Evolutionary conservation across 2,113 vertebrate genomes (phyloP), one percentile per base, ranked within the genome.

Genomic region (Strix aluco): DNA sequence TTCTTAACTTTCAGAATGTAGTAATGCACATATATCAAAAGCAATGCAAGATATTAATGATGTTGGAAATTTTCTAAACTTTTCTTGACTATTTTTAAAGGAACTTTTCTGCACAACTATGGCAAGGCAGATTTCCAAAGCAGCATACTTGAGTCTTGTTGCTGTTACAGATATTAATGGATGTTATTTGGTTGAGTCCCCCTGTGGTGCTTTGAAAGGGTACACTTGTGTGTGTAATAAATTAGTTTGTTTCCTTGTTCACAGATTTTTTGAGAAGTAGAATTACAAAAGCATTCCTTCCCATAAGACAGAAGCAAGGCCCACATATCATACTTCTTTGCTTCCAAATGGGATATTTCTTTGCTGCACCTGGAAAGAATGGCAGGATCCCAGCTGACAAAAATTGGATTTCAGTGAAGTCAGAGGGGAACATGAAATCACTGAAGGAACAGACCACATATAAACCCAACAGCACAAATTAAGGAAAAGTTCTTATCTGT

Each of bases 351-450:
- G 74, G 11, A 8, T 57, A 17, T 90, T 74, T 61, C 75, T 93
- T 84, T 87, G 65, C 67, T 92, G 81, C 23, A 87, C 49, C 65
- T 93, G 87, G 90, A 96, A 90, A 69, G 46, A 77, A 85, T 88
- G 73, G 62, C 40, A 69, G 58, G 27, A 85, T 82, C 54, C 34
- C 62, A 91, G 34, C 11, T 94, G 90, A 80, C 90, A 85, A 87
- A 89, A 91, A 16, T 4, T 88, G 52, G 4, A 34, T 72, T 96
- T 91, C 62, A 65, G 23, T 75, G 49, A 44, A 92, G 65, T 91
- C 72, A 81, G 69, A 79, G 26, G 26, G 42, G 27, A 88, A 34
- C 26, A 13, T 18, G 34, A 92, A 77, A 66, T 90, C 36, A 36
- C n/a, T 0, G 0, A 77, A 81, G 79, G 46, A 92, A 61, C n/a